Evolutionary conservation across 1,140 invertebrate genomes (phyloP).

Genomic region (Magallana angulata): DNA sequence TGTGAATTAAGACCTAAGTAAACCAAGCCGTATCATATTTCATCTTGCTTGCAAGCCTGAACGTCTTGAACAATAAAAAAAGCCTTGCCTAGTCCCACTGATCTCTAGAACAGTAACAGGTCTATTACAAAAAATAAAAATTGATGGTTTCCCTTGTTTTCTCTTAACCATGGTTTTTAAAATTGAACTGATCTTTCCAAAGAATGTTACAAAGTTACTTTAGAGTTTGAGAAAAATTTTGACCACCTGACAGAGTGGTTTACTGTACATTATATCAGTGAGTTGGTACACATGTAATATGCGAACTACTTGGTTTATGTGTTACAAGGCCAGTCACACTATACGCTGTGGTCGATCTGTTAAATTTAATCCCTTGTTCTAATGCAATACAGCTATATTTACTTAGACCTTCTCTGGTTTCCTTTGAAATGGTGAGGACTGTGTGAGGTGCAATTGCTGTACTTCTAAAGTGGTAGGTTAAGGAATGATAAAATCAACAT

Average conservation of each 20-base stretch:
- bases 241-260: too few relatives aligned
- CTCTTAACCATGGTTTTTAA: too few relatives aligned
- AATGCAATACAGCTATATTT: conserved; percentile 1
- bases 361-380: conserved; percentile 11
- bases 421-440: conserved; percentile 10
- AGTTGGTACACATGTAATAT: too few relatives aligned
- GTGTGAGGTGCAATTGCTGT: background rate
- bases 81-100: conserved; percentile 2
- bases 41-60: conserved; percentile 24
- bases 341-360: background rate
- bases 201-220: too few relatives aligned
- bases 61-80: conserved; percentile 20
- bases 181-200: too few relatives aligned
- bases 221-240: too few relatives aligned
- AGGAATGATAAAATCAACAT: conserved; percentile 27
- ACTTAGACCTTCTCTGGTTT: background rate
- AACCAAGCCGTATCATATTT: conserved; percentile 33
- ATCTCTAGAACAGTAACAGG: background rate
- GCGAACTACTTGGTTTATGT: background rate
- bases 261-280: too few relatives aligned
- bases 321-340: background rate
- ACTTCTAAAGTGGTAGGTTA: background rate
- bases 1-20: conserved; percentile 33
- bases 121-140: background rate
- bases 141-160: background rate